Evolutionary conservation across 2,797 vertebrate genomes (phyloP).

Genomic region (Hydrocynus forskahlii): DNA sequence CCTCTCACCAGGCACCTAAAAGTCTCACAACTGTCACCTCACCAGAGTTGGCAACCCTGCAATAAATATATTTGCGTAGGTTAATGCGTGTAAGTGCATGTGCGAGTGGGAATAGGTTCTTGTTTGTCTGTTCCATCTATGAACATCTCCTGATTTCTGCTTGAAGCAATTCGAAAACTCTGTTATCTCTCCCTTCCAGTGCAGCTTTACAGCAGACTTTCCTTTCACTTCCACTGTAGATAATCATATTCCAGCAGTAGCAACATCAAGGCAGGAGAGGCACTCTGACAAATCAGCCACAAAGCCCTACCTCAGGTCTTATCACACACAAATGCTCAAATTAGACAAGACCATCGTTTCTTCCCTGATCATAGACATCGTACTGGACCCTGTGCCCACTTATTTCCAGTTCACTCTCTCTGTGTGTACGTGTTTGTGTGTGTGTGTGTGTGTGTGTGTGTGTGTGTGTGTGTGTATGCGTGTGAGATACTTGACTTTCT

Average conservation of each 20-base stretch:
- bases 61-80: not conserved
- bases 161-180: not conserved
- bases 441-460: constrained; percentile 7
- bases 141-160: constrained; percentile 13
- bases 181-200: constrained; percentile 16
- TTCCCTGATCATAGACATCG: not conserved
- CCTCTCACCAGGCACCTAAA: no score
- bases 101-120: constrained; percentile 14
- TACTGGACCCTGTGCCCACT: not conserved
- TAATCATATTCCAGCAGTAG: constrained; percentile 3
- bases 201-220: not conserved
- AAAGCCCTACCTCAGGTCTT: not conserved
- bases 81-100: not conserved
- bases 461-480: not conserved
- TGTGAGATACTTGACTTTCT: constrained; percentile 12
- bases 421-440: constrained; percentile 1
- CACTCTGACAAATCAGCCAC: not conserved
- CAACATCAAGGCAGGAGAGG: not conserved
- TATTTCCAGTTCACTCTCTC: not conserved
- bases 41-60: no score
- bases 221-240: not conserved
- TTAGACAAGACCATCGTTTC: not conserved
- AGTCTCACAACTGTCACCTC: no score
- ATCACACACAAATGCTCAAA: constrained; percentile 2
- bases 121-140: not conserved